Evolutionary conservation across 1,140 invertebrate species (phyloP), one percentile per base, ranked within the genome.

Genomic region (Drosophila tropicalis): DNA sequence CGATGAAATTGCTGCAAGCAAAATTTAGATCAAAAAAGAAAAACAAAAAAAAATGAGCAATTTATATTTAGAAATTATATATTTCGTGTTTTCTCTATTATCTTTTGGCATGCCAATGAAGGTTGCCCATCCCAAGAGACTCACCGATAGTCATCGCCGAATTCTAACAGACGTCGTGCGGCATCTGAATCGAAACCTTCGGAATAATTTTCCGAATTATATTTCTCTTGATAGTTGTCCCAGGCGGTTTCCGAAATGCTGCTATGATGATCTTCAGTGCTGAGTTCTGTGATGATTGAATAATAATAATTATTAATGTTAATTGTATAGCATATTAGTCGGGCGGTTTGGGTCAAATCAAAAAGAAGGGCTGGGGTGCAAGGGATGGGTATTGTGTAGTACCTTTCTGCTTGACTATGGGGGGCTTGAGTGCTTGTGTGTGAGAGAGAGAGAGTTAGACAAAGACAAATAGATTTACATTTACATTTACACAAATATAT

Each of bases 211-310:
- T 98, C 97, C 67, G 97, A 98, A 91, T 97, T 95, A 91, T 98
- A 98, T 91, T 97, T 97, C 92, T 98, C 97, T 96, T 96, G 95
- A 93, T 96, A 96, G 90, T 95, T 96, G 91, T 96, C 96, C 96
- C 96, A 96, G 41, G 95, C 97, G 22, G 91, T 91, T 92, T 98
- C 97, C 2, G 96, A 98, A 82, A 97, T 95, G 39, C 96, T 97
- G 91, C 95, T 97, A 78, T 95, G 94, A 79, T 95, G 94, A 76
- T 95, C 95, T 90, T 95, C 95, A 1, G 94, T 94, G 39, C 94
- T 92, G 17, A 91, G 82, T 67, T 92, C 91, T 92, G 44, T 44
- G 39, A 55, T 9, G 9, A 13, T 19, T 19, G 1, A 57, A 58
- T 41, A 64, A 41, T 39, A 41, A 34, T 36, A 58, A 36, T 55